A percentile compares a stretch with the other conserved stretches of the same genome.
phyloP scores from a whole-genome alignment of 2,113 vertebrate species.

The Plectropomus leopardus region DNA sequence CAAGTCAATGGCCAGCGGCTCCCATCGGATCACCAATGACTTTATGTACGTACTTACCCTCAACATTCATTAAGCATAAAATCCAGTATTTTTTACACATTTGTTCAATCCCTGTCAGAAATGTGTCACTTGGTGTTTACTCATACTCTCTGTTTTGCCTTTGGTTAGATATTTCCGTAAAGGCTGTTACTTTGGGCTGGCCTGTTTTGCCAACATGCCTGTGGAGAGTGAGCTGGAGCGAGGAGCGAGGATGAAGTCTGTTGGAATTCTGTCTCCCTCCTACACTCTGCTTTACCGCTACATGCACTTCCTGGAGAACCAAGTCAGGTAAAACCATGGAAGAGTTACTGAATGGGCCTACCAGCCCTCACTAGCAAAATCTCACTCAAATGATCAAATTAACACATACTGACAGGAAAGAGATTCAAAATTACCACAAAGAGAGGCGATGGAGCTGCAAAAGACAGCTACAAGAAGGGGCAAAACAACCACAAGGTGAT shows the following conservation, averaged over 20 bases:
- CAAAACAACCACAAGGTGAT: too few species aligned
- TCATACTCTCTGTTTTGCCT: neutral
- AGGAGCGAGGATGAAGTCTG: slow-evolving; percentile 97
- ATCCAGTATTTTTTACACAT: neutral
- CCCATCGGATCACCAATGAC: slow-evolving; percentile 95
- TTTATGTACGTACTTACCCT: slow-evolving; percentile 90
- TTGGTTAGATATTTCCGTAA: slow-evolving; percentile 95
- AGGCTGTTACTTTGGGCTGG: slow-evolving; percentile 95
- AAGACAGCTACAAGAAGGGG: too few species aligned
- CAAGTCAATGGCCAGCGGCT: slow-evolving; percentile 99
- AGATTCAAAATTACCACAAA: too few species aligned
- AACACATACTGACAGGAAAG: too few species aligned
- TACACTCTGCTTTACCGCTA: slow-evolving; percentile 97
- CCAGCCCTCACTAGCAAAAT: too few species aligned
- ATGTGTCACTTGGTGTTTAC: slow-evolving; percentile 16
- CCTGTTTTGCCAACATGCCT: slow-evolving; percentile 98
- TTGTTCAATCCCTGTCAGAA: neutral
- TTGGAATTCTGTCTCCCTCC: slow-evolving; percentile 96
- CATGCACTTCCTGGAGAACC: slow-evolving; percentile 99
- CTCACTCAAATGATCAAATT: too few species aligned
- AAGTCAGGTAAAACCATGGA: too few species aligned
- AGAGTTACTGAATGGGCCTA: too few species aligned
- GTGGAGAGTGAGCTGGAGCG: slow-evolving; percentile 97
- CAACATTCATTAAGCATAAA: neutral
- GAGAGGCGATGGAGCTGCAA: too few species aligned